Percentiles rank a stretch among this genome's conserved stretches.
Evolutionary conservation across 2,113 vertebrate genomes (phyloP).

Genomic region (Tupaia chinensis): DNA sequence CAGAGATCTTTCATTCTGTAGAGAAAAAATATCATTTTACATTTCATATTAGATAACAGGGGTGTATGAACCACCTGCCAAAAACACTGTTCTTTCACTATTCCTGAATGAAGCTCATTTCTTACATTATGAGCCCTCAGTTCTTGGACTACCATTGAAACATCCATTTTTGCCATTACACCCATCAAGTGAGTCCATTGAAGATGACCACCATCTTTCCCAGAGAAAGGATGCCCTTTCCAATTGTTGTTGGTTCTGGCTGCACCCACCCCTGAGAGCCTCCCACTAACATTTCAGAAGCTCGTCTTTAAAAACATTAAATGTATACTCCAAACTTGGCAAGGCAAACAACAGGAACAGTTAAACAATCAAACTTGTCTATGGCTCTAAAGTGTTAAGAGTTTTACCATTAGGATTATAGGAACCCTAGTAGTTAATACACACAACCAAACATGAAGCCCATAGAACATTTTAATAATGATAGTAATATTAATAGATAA

Average conservation of each 20-base stretch:
- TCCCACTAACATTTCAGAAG: neutral
- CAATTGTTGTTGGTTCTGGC: neutral
- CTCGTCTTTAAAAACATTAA: neutral
- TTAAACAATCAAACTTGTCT: neutral
- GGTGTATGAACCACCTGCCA: neutral
- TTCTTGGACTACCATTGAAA: neutral
- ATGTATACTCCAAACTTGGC: neutral
- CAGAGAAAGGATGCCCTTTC: neutral
- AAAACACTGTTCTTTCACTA: neutral
- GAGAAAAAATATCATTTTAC: neutral
- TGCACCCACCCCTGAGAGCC: neutral
- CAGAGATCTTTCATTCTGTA: neutral
- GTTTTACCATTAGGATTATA: neutral
- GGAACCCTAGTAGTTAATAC: neutral
- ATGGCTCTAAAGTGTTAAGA: neutral
- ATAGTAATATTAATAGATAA: neutral
- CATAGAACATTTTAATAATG: neutral
- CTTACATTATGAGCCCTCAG: neutral
- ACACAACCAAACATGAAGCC: neutral
- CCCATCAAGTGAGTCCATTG: accelerated
- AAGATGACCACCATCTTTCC: neutral
- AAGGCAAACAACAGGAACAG: neutral
- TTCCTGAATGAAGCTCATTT: neutral
- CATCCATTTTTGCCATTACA: neutral
- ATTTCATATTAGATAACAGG: slow-evolving; percentile 10